These are phyloP conservation scores for Psittacula derbiana DNA, from an alignment of 2,797 vertebrate species.

Conservation along the genomic window DNA sequence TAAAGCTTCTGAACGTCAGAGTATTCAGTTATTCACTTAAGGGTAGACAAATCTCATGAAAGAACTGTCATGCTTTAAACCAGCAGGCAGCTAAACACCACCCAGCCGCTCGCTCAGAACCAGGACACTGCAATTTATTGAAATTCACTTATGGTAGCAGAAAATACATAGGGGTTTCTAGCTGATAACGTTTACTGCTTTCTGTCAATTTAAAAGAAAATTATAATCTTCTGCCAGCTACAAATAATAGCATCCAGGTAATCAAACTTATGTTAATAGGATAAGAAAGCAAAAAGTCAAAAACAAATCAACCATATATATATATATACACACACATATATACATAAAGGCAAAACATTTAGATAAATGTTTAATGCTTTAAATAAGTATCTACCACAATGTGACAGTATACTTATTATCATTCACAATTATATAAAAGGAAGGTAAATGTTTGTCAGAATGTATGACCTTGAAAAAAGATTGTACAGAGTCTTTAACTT, in stretches of 20 bases:
- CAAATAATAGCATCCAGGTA: neutral
- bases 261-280: neutral
- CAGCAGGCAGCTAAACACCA: neutral
- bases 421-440: neutral
- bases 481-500: neutral
- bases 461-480: neutral
- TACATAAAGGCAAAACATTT: neutral
- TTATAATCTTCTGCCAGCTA: neutral
- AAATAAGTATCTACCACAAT: neutral
- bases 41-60: neutral
- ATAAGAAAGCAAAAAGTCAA: neutral
- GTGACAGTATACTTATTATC: neutral
- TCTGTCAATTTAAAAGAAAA: neutral
- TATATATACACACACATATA: no score
- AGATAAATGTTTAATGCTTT: neutral
- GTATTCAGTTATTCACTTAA: neutral
- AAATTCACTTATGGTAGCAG: neutral
- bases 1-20: neutral
- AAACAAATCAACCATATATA: neutral
- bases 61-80: neutral
- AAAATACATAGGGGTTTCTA: neutral
- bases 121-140: neutral
- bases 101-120: rapidly evolving
- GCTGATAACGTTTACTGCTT: neutral
- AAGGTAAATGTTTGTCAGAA: neutral